These are phyloP conservation scores for Heliconius hewitsoni DNA, from an alignment of 1,140 invertebrate species.

Conservation along the genomic window DNA sequence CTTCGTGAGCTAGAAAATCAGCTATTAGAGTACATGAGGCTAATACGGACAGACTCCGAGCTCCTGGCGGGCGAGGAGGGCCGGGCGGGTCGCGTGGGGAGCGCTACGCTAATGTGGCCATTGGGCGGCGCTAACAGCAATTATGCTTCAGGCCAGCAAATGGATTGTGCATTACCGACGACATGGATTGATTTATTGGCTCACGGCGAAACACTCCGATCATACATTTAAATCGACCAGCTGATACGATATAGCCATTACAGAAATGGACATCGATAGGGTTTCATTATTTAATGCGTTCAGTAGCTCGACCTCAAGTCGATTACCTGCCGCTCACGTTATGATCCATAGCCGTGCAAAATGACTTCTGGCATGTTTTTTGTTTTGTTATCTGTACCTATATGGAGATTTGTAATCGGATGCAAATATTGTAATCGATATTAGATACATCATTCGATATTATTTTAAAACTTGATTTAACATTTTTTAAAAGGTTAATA, in stretches of 20 bases:
- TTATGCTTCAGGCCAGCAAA: constrained; percentile 78
- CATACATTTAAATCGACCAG: constrained; percentile 59
- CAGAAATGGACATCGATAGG: constrained; percentile 53
- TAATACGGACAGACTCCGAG: constrained; percentile 49
- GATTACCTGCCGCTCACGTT: constrained; percentile 53
- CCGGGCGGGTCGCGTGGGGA: constrained; percentile 48
- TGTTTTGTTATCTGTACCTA: neutral
- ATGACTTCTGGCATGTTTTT: constrained; percentile 44
- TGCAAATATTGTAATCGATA: constrained; percentile 17
- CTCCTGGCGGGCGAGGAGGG: constrained; percentile 48
- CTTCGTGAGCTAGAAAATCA: constrained; percentile 80
- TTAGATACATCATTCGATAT: constrained; percentile 9
- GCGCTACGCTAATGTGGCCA: constrained; percentile 69
- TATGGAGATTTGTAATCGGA: constrained; percentile 18
- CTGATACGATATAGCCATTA: constrained; percentile 69
- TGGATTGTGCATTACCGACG: constrained; percentile 78
- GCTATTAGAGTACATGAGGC: constrained; percentile 71
- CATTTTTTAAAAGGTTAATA: neutral
- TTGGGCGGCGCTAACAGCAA: constrained; percentile 78
- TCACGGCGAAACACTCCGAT: constrained; percentile 50
- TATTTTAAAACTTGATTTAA: neutral
- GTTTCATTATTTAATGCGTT: constrained; percentile 61
- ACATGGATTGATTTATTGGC: constrained; percentile 78
- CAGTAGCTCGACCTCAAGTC: constrained; percentile 53
- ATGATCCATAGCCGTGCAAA: constrained; percentile 46